phyloP scores from a whole-genome alignment of 2,888 invertebrate species.

The Phragmatobia fuliginosa region DNA sequence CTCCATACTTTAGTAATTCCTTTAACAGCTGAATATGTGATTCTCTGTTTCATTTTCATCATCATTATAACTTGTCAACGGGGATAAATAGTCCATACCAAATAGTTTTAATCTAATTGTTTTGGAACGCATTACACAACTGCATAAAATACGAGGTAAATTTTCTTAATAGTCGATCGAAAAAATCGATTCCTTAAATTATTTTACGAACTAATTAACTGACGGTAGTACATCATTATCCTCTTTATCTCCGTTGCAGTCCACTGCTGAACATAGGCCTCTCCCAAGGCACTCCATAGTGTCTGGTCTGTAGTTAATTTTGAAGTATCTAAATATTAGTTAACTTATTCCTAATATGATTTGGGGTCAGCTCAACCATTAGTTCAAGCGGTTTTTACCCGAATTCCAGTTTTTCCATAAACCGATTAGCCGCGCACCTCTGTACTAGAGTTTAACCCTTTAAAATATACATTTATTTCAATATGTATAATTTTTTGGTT shows the following conservation, averaged over 20 bases:
- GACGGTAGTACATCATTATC: background rate
- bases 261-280: no score
- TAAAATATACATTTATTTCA: background rate
- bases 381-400: no score
- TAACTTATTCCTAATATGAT: no score
- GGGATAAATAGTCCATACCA: background rate
- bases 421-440: no score
- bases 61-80: no score
- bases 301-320: no score
- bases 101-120: background rate
- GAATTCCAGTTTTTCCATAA: no score
- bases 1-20: background rate
- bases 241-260: no score
- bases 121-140: background rate
- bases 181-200: background rate
- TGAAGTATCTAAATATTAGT: background rate
- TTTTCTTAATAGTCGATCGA: background rate
- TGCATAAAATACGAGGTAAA: background rate
- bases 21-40: background rate
- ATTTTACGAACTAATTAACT: background rate
- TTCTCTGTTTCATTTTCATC: background rate
- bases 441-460: no score
- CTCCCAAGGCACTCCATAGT: no score
- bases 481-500: constrained; percentile 8
- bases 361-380: no score